These are phyloP conservation scores for Strix aluco DNA, from an alignment of 2,113 vertebrate genomes.

Conservation along the genomic window DNA sequence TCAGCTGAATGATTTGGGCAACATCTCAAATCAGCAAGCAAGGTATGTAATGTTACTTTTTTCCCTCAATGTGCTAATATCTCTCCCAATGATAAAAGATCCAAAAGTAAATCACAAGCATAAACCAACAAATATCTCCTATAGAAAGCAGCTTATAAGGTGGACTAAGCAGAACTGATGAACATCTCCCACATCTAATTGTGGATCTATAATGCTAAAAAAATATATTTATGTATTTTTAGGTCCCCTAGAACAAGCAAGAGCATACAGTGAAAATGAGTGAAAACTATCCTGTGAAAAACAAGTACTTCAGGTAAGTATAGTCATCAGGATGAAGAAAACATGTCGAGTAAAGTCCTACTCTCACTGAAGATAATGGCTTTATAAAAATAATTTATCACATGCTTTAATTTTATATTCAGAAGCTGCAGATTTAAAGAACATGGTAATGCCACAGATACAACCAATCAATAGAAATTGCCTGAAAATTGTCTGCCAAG, in stretches of 20 bases:
- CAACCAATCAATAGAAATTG: neutral
- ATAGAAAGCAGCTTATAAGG: neutral
- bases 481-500: neutral
- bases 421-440: neutral
- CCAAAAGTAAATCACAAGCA: neutral
- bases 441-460: neutral
- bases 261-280: neutral
- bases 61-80: neutral
- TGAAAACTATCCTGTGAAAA: neutral
- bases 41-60: neutral
- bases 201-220: neutral
- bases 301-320: neutral
- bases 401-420: neutral
- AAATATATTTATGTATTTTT: neutral
- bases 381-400: neutral
- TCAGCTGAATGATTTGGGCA: neutral
- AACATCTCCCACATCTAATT: neutral
- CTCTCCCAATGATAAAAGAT: neutral
- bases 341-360: neutral
- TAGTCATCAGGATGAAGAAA: neutral
- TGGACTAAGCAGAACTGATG: neutral
- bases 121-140: neutral
- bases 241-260: neutral
- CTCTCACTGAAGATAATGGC: neutral
- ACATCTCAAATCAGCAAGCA: neutral